phyloP scores from a whole-genome alignment of 2,797 vertebrate species.

The Fringilla coelebs region DNA sequence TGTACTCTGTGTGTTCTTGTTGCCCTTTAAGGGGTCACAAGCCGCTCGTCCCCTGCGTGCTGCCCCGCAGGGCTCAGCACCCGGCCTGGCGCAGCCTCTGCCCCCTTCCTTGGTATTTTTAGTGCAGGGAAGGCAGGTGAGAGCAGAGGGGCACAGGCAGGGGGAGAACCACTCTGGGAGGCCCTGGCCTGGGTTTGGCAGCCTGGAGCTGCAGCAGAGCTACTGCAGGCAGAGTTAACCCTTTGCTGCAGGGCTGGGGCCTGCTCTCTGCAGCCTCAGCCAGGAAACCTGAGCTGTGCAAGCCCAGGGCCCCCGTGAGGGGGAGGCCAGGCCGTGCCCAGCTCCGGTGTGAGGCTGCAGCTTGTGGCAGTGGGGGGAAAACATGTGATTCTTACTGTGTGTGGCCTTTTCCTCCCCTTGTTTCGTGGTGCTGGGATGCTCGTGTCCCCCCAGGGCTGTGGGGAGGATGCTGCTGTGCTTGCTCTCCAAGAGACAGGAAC shows the following conservation, averaged over 20 bases:
- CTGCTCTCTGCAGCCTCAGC: not conserved
- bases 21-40: not conserved
- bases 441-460: fast-evolving
- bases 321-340: not conserved
- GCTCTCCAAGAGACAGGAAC: fast-evolving
- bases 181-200: not conserved
- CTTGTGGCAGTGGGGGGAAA: not conserved
- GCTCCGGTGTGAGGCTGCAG: not conserved
- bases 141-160: slow-evolving; percentile 8
- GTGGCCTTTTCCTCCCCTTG: not conserved
- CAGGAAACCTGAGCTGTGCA: not conserved
- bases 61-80: not conserved
- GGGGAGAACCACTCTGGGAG: not conserved
- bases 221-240: not conserved
- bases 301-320: not conserved
- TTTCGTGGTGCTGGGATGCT: not conserved
- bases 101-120: not conserved
- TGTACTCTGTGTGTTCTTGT: not conserved
- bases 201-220: not conserved
- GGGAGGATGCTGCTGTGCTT: not conserved
- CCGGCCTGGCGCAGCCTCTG: not conserved
- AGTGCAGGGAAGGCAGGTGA: slow-evolving; percentile 12
- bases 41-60: not conserved
- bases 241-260: not conserved
- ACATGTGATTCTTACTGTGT: not conserved